Base-by-base conservation (phyloP, 1,140 invertebrate genomes). In the Drosophila nasuta region DNA sequence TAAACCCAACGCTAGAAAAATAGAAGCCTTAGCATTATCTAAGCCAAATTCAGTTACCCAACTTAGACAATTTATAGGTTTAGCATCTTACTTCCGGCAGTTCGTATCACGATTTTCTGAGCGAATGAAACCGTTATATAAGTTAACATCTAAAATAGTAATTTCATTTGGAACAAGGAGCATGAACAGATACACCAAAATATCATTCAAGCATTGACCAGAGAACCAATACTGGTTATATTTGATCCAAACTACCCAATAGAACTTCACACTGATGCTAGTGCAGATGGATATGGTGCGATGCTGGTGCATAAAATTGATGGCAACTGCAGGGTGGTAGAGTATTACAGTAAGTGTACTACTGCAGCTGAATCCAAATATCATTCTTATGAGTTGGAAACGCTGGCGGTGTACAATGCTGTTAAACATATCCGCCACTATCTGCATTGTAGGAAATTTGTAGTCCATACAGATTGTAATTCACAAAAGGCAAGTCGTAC, bases 371-470 rank as follows among this genome's bases (percentile, higher is more conserved):
- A 60, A 60, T 15, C 41, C 15, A 25, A 13, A 13, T 33, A 60
- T n/a, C 25, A 60, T 17, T 46, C 43, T 6, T 60, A 60, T 45
- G 58, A 60, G 8, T 11, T 48, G 3, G 25, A 60, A 33, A 60
- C 58, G 1, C 10, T 33, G 17, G 58, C 20, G 2, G 56, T 58
- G 1, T 58, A 20, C 4, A 58, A 58, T 20, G 20, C 38, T 20
- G 13, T 52, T 6, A 52, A 52, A 30, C 28, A 52, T 33, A 33
- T 52, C 8, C 2, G 25, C 1, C 49, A 52, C 1, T 52, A 52
- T 35, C n/a, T 54, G 6, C 28, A 54, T 3, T 28, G 28, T 1
- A 38, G 35, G 41, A 7, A 57, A 20, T 60, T 60, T 48, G n/a
- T n/a, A 13, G 43, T 60, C 1, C 48, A 28, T 7, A 48, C 58